Base-by-base conservation (phyloP, 2,113 vertebrate species). In the Sorex araneus region DNA sequence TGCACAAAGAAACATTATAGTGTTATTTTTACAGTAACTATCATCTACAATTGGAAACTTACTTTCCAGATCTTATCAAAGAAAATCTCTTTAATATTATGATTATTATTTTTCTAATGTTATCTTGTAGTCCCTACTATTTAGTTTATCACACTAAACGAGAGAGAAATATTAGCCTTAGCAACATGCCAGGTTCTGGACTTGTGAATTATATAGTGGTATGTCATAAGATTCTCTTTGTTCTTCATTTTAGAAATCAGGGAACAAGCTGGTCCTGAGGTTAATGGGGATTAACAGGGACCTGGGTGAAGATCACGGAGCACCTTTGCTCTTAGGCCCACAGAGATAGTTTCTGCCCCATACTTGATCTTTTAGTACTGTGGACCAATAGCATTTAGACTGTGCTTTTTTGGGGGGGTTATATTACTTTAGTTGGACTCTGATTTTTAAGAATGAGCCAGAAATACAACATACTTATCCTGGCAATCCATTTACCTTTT, bases 91-190 rank as follows among this genome's bases (percentile, higher is more conserved):
- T 88, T 87, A 30, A 47, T 70, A n/a, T 25, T 57, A 7, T 45
- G 16, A 82, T 90, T 84, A 64, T 89, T 92, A 91, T 75, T 43
- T 88, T 91, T 85, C 75, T 70, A 30, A 85, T 82, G 19, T 57
- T 50, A 66, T 7, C 36, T 90, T 84, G 8, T 84, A 70, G 45
- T 8, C 88, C 84, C 8, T 66, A 60, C 15, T 71, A 12, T 64
- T 89, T 84, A 93, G 87, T 7, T 6, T 80, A 50, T 84, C 71
- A 66, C 32, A 76, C n/a, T 40, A 36, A 91, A 78, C 4, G 45
- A 60, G 16, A 40, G 9, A 82, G 87, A 91, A 69, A 34, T 28
- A 63, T 0, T 73, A 82, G 89, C 9, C 12, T 9, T 87, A 28
- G 32, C 71, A 15, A 66, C 2, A 77, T 92, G 34, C 67, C 28